phyloP scores from a whole-genome alignment of 2,888 invertebrate species.

The Clitarchus hookeri region DNA sequence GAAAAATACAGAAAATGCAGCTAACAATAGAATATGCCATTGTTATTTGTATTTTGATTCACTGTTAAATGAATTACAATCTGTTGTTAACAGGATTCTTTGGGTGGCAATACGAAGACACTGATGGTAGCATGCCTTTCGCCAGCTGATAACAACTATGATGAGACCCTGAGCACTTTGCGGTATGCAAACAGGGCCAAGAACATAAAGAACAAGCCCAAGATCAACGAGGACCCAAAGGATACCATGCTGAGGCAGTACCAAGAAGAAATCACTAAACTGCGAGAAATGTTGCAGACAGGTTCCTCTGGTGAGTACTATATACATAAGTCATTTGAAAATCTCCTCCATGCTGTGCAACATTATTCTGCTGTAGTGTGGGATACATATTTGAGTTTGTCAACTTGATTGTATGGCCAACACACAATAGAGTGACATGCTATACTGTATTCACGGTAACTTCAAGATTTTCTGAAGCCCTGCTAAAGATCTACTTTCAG shows the following conservation, averaged over 20 bases:
- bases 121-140: slow-evolving; percentile 87
- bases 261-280: slow-evolving; percentile 78
- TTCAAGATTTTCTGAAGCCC: too few relatives aligned
- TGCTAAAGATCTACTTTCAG: too few relatives aligned
- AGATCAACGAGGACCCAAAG: slow-evolving; percentile 88
- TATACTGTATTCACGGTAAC: too few relatives aligned
- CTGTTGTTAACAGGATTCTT: slow-evolving; percentile 62
- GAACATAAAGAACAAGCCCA: slow-evolving; percentile 83
- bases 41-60: too few relatives aligned
- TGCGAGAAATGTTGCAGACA: slow-evolving; percentile 63
- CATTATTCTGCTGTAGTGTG: neutral
- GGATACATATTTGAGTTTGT: neutral
- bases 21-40: too few relatives aligned
- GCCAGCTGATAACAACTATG: slow-evolving; percentile 80
- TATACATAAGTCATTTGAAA: neutral
- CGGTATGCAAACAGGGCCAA: slow-evolving; percentile 85
- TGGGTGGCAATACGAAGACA: slow-evolving; percentile 87
- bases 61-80: too few relatives aligned
- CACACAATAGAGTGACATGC: too few relatives aligned
- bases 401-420: too few relatives aligned
- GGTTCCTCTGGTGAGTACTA: slow-evolving; percentile 27
- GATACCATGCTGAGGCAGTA: slow-evolving; percentile 84
- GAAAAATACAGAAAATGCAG: too few relatives aligned
- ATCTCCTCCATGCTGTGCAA: neutral
- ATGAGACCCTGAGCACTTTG: slow-evolving; percentile 80